Evolutionary conservation across 1,140 invertebrate species (phyloP).

Genomic region (Platyura marginata): DNA sequence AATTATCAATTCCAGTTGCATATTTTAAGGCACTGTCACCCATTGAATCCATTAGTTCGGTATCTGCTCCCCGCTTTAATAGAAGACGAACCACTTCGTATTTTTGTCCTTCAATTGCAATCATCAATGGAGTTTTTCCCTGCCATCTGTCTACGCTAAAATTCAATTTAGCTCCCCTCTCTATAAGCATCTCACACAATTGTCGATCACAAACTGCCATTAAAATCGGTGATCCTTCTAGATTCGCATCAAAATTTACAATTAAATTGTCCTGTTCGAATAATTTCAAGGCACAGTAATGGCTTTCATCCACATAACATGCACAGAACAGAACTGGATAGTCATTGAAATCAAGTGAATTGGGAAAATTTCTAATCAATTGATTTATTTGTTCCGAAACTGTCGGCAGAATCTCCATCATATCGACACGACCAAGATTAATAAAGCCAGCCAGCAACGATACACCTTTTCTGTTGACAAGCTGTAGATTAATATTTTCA

Average conservation of each 20-base stretch:
- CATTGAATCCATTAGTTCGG: neutral
- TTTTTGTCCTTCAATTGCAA: neutral
- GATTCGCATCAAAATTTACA: neutral
- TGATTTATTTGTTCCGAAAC: neutral
- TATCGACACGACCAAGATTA: neutral
- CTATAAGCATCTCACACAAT: neutral
- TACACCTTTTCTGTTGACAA: neutral
- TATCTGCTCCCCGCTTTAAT: neutral
- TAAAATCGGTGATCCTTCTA: neutral
- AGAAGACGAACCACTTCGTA: neutral
- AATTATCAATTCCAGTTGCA: neutral
- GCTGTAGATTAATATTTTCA: neutral
- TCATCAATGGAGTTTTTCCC: neutral
- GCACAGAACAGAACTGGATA: neutral
- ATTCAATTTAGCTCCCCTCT: neutral
- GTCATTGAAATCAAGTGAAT: neutral
- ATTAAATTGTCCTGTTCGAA: neutral
- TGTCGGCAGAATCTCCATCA: neutral
- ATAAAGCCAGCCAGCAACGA: neutral
- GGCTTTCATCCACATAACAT: neutral
- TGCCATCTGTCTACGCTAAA: neutral
- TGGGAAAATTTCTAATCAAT: neutral
- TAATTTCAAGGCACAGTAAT: neutral
- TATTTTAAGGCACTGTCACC: neutral
- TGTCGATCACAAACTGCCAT: neutral